phyloP scores from a whole-genome alignment of 2,113 vertebrate species.

The Nannospalax galili region DNA sequence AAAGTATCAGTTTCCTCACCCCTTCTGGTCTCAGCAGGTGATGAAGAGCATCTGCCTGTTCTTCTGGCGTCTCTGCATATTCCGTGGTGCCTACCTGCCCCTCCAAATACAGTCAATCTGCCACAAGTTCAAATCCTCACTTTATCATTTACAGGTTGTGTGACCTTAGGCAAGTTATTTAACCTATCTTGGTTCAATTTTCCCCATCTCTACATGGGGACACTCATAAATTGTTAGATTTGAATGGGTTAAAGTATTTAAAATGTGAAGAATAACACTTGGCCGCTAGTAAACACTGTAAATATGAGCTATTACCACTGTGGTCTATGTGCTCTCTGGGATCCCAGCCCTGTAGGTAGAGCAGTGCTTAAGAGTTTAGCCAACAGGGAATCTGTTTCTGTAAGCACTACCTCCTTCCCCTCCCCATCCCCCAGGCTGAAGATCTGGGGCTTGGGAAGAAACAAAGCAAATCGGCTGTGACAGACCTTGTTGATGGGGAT shows the following conservation, averaged over 20 bases:
- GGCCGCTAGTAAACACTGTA: background rate
- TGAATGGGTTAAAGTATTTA: background rate
- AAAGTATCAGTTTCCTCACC: background rate
- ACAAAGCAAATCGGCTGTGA: slow-evolving; percentile 68
- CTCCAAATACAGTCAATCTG: background rate
- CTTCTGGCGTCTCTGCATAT: background rate
- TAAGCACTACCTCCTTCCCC: accelerated
- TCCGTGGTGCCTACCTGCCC: background rate
- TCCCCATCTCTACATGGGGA: background rate
- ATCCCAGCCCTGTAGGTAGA: background rate
- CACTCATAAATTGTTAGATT: background rate
- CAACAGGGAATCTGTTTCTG: background rate
- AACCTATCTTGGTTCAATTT: background rate
- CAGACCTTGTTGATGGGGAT: slow-evolving; percentile 71
- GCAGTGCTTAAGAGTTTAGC: background rate
- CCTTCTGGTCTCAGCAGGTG: background rate
- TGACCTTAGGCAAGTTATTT: background rate
- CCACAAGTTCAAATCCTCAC: background rate
- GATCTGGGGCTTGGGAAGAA: slow-evolving; percentile 46
- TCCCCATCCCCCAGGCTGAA: background rate
- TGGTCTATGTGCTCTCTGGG: background rate
- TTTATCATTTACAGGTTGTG: background rate
- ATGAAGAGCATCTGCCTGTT: background rate
- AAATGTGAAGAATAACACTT: background rate
- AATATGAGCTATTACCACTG: background rate